Percentiles rank a stretch among this genome's conserved stretches.
Conservation (phyloP, 2,797 vertebrate genomes). For the Esox lucius region DNA sequence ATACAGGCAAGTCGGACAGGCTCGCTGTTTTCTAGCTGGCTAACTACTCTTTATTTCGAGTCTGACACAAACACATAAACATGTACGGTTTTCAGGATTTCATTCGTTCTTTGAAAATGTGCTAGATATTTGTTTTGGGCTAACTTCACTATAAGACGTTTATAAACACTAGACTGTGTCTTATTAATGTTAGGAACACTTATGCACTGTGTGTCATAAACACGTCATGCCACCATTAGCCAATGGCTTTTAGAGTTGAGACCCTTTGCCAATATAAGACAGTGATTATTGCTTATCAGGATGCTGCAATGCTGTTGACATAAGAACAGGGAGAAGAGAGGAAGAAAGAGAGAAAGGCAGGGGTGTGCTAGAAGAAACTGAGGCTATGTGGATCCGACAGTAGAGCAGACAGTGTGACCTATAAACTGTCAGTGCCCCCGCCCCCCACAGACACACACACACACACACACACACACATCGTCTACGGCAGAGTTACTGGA, state of each 20-base stretch:
- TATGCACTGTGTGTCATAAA: neutral
- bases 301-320: neutral
- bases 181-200: neutral
- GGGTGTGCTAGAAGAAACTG: slow-evolving; percentile 68
- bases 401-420: slow-evolving; percentile 65
- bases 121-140: neutral
- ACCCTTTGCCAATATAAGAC: neutral
- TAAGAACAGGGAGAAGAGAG: slow-evolving; percentile 13
- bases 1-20: neutral
- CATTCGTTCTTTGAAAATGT: neutral
- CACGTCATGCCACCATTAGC: neutral
- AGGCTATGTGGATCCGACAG: slow-evolving; percentile 58
- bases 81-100: neutral
- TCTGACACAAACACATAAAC: neutral
- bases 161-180: neutral
- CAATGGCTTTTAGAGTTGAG: neutral
- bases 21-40: neutral
- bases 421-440: slow-evolving; percentile 55
- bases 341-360: slow-evolving; percentile 20
- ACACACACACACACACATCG: slow-evolving; percentile 12
- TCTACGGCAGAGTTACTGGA: slow-evolving; percentile 26
- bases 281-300: neutral
- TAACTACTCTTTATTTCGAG: neutral
- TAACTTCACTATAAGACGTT: neutral
- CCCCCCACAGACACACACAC: slow-evolving; percentile 13